Conservation (phyloP, 2,113 vertebrate genomes). For the Aphelocoma coerulescens region DNA sequence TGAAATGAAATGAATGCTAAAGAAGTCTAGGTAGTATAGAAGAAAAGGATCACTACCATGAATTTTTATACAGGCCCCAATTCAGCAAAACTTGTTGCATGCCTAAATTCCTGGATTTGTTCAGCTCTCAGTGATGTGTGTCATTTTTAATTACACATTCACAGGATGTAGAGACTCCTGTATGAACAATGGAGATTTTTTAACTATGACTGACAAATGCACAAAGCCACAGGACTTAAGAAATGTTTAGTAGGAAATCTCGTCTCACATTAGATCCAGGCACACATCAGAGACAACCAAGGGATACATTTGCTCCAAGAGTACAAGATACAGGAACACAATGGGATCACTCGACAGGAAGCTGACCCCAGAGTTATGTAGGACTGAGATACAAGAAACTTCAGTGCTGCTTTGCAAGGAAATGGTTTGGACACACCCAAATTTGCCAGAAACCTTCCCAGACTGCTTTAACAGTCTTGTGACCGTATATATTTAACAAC, state of each 20-base stretch:
- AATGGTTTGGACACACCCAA: neutral
- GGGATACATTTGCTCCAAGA: neutral
- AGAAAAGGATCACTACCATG: neutral
- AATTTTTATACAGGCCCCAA: neutral
- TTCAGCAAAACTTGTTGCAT: neutral
- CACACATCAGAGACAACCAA: neutral
- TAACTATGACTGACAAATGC: neutral
- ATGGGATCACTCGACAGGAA: neutral
- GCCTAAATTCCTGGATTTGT: neutral
- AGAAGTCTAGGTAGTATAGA: neutral
- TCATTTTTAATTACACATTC: neutral
- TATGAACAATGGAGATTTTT: neutral
- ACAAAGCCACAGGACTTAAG: neutral
- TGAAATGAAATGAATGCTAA: neutral
- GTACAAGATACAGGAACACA: rapidly evolving
- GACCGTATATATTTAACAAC: neutral
- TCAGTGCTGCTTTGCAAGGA: neutral
- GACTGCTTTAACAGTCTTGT: neutral
- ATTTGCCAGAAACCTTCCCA: neutral
- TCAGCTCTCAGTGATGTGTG: neutral
- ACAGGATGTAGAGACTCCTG: neutral
- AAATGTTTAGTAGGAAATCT: neutral
- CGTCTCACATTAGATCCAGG: neutral
- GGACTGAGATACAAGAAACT: neutral
- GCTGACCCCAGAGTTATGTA: neutral